Evolutionary conservation across 2,888 invertebrate species (phyloP).

Genomic region (Elmis aenea): DNA sequence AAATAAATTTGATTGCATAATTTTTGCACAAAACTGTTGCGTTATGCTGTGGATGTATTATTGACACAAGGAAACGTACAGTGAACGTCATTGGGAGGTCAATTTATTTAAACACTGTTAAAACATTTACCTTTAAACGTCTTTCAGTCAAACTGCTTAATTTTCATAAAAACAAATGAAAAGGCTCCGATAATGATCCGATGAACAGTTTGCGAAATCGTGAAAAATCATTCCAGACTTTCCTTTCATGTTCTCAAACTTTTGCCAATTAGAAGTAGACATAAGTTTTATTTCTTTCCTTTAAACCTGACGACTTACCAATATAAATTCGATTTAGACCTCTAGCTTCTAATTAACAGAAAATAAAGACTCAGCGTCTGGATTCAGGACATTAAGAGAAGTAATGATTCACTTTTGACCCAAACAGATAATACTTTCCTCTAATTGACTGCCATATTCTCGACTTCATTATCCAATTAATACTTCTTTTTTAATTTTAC

Average conservation of each 20-base stretch:
- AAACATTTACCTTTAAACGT: too few relatives aligned
- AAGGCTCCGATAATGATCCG: slow-evolving; percentile 9
- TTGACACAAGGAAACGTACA: too few relatives aligned
- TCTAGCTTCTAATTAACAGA: slow-evolving; percentile 31
- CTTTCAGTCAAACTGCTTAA: too few relatives aligned
- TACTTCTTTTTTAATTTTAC: slow-evolving; percentile 25
- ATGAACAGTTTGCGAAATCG: slow-evolving; percentile 7
- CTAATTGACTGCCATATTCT: slow-evolving; percentile 34
- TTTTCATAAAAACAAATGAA: slow-evolving; percentile 2
- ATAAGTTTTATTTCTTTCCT: slow-evolving; percentile 26
- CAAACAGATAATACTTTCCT: slow-evolving; percentile 29
- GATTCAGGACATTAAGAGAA: slow-evolving; percentile 23
- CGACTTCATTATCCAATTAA: slow-evolving; percentile 34
- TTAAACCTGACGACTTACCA: slow-evolving; percentile 21
- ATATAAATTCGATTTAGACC: slow-evolving; percentile 20
- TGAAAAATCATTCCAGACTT: slow-evolving; percentile 14
- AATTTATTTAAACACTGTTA: too few relatives aligned
- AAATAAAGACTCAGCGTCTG: slow-evolving; percentile 27
- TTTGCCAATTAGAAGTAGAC: slow-evolving; percentile 21
- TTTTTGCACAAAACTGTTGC: too few relatives aligned
- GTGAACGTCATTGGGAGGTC: too few relatives aligned
- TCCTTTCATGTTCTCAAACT: slow-evolving; percentile 19
- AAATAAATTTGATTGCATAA: too few relatives aligned
- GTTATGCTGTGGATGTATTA: too few relatives aligned
- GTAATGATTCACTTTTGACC: slow-evolving; percentile 27